phyloP scores from a whole-genome alignment of 2,888 invertebrate species.

The Leptogaster cylindrica region DNA sequence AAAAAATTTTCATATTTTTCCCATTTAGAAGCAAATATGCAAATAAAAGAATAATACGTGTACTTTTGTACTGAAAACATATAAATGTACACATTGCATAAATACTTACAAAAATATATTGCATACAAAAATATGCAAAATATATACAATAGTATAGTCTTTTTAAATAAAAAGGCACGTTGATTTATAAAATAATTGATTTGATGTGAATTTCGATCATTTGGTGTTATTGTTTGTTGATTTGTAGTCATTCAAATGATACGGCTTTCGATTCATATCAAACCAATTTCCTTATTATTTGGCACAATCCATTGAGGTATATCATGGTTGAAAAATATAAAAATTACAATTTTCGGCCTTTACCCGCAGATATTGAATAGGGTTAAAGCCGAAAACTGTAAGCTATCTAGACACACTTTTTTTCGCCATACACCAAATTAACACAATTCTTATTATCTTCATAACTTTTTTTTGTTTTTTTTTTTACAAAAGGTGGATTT shows the following conservation, averaged over 20 bases:
- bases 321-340: constrained; percentile 27
- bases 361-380: neutral
- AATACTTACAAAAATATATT: constrained; percentile 39
- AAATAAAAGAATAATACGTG: constrained; percentile 38
- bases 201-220: constrained; percentile 7
- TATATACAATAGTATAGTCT: constrained; percentile 36
- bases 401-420: constrained; percentile 40
- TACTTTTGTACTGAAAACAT: constrained; percentile 35
- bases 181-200: constrained; percentile 37
- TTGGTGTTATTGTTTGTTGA: too few species aligned
- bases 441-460: too few species aligned
- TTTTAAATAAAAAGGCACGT: constrained; percentile 41
- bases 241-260: neutral
- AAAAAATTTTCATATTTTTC: constrained; percentile 34
- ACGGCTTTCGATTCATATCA: constrained; percentile 16
- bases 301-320: constrained; percentile 38
- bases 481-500: constrained; percentile 24
- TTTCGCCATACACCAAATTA: constrained; percentile 45
- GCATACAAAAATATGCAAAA: constrained; percentile 38
- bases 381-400: constrained; percentile 11
- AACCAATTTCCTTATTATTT: constrained; percentile 37
- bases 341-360: constrained; percentile 18
- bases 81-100: constrained; percentile 36
- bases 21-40: constrained; percentile 29
- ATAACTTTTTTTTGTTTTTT: too few species aligned